Evolutionary conservation across 1,140 invertebrate genomes (phyloP), one percentile per base, ranked within the genome.

Genomic region (Pectinophora gossypiella): DNA sequence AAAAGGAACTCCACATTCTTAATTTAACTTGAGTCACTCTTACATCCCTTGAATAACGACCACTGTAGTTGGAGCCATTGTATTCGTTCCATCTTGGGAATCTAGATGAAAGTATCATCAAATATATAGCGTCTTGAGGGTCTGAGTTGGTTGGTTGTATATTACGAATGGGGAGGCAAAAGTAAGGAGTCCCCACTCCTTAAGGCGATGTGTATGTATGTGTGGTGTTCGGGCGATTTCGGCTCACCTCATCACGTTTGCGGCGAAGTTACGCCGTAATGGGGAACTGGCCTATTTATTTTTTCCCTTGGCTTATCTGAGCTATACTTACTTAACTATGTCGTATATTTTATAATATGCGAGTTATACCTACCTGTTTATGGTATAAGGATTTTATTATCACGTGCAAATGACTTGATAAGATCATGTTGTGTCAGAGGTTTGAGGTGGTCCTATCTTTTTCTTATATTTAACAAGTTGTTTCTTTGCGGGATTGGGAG

Each of bases 1-100:
- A 72, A 64, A 69, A 78, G 73, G n/a, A n/a, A n/a, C 72, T 84
- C 73, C 80, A 85, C 80, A 85, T 85, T 85, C 82, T 85, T 85
- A 85, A 85, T 85, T 84, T 85, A 85, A 85, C 82, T 85, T 85
- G 80, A 85, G 75, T 82, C 77, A 79, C 77, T 84, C 68, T 83
- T 79, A 80, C 78, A 72, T 78, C 76, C 72, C 78, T 80, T 74
- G 64, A 68, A 64, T 51, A 19, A 21, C 22, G 48, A 61, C 80
- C 62, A 59, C 21, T 51, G 44, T 64, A 51, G 2, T 0, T 56
- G 52, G 70, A 60, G 15, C 70, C 19, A 9, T 2, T 6, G 36
- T 27, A 27, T 12, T 27, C 27, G n/a, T 32, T 32, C 16, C 13
- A 9, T 40, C 38, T 13, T 40, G 38, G 10, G 18, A 19, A 40